Conservation (phyloP, 2,113 vertebrate species). For the Lutjanus erythropterus region DNA sequence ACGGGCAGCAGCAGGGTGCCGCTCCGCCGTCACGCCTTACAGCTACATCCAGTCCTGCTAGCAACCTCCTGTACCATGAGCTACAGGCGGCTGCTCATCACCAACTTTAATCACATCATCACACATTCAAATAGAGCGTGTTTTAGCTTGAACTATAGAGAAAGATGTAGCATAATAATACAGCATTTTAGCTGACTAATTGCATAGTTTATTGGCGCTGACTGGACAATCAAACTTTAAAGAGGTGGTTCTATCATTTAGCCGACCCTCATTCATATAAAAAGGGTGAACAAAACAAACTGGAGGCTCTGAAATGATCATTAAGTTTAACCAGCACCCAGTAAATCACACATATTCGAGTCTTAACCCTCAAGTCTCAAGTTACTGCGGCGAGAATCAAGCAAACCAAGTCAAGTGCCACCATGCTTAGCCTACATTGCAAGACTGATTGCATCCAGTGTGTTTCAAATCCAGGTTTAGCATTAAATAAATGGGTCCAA, state of each 20-base stretch:
- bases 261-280: not conserved
- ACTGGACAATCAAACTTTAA: no score
- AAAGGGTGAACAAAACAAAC: not conserved
- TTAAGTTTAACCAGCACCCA: not conserved
- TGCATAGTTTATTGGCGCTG: no score
- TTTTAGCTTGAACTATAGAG: not conserved
- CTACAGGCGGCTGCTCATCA: not conserved
- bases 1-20: constrained; percentile 9
- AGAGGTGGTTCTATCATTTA: no score
- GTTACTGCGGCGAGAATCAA: no score
- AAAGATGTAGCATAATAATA: not conserved
- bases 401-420: no score
- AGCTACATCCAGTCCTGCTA: not conserved
- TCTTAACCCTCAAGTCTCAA: no score
- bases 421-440: no score
- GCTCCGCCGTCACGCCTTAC: not conserved
- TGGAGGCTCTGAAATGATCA: not conserved
- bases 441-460: no score
- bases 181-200: not conserved
- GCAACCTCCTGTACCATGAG: not conserved
- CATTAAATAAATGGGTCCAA: no score
- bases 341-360: no score
- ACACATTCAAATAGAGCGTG: not conserved
- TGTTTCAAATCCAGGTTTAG: no score
- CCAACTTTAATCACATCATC: not conserved